Evolutionary conservation across 2,113 vertebrate genomes (phyloP).

Genomic region (Rhynchomys soricoides): DNA sequence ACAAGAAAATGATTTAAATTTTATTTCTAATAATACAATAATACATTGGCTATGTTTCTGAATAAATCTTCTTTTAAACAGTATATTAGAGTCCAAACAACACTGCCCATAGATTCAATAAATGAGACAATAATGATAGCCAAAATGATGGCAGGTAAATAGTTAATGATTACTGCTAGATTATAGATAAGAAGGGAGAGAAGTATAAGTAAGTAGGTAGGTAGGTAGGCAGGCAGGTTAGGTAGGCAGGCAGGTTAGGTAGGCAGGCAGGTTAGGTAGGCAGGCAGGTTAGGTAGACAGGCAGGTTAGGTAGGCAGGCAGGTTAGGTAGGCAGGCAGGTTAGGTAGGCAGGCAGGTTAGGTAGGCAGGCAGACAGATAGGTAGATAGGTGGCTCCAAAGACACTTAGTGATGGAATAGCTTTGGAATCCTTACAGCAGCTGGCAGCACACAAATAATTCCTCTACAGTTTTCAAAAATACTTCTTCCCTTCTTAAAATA

Average conservation of each 20-base stretch:
- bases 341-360: neutral
- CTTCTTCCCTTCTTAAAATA: neutral
- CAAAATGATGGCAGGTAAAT: neutral
- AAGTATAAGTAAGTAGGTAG: neutral
- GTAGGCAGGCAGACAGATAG: too few relatives aligned
- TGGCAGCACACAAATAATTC: neutral
- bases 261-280: neutral
- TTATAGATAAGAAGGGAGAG: neutral
- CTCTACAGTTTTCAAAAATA: neutral
- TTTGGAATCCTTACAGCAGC: neutral
- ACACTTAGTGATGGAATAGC: neutral
- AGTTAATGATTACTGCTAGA: neutral
- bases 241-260: too few relatives aligned
- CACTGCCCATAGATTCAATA: neutral
- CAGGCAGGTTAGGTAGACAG: neutral
- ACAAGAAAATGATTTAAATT: neutral
- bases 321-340: too few relatives aligned
- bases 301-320: too few relatives aligned
- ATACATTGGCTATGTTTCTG: neutral
- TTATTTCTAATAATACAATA: conserved; percentile 13
- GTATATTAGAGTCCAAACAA: neutral
- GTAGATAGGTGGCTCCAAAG: neutral
- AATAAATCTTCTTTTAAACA: conserved; percentile 47
- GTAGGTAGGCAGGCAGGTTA: neutral
- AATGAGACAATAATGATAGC: neutral